Evolutionary conservation across 2,113 vertebrate genomes (phyloP).

Genomic region (Gadus macrocephalus): DNA sequence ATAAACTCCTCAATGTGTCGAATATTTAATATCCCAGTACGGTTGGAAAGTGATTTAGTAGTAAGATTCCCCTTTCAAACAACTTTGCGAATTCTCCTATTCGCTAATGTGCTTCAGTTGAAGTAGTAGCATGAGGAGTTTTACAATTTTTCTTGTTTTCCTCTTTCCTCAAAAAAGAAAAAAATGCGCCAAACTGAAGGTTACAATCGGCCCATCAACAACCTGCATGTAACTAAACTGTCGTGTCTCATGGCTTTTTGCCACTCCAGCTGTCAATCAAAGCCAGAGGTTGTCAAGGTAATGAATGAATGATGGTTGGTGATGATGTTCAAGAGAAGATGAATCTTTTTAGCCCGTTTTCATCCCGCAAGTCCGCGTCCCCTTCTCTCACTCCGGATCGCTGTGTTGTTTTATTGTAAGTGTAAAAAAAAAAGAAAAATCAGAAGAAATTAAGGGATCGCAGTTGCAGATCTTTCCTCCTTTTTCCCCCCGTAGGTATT

Average conservation of each 20-base stretch:
- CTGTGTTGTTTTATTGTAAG: conserved; percentile 81
- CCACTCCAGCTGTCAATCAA: conserved; percentile 99
- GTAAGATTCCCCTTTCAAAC: conserved; percentile 81
- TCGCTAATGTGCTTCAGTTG: conserved; percentile 80
- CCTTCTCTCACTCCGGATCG: conserved; percentile 84
- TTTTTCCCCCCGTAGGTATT: conserved; percentile 75
- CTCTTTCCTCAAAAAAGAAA: conserved; percentile 70
- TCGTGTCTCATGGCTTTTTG: conserved; percentile 99
- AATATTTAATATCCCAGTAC: conserved; percentile 98
- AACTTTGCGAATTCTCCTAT: conserved; percentile 89
- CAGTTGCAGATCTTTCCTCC: conserved; percentile 69
- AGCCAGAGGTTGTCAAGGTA: conserved; percentile 99
- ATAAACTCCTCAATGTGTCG: conserved; percentile 98
- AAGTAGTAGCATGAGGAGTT: conserved; percentile 78
- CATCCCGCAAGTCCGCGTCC: conserved; percentile 86
- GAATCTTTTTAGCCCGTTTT: conserved; percentile 93
- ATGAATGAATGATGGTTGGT: conserved; percentile 99
- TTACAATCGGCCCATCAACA: conserved; percentile 98
- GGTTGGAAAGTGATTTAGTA: conserved; percentile 88
- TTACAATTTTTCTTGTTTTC: conserved; percentile 77
- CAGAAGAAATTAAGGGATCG: conserved; percentile 33
- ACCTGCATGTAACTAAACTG: conserved; percentile 99
- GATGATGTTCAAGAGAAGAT: conserved; percentile 97
- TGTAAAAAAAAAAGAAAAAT: conserved; percentile 57
- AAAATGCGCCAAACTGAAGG: conserved; percentile 89